phyloP scores from a whole-genome alignment of 2,797 vertebrate species.

The Chelidonichthys spinosus region DNA sequence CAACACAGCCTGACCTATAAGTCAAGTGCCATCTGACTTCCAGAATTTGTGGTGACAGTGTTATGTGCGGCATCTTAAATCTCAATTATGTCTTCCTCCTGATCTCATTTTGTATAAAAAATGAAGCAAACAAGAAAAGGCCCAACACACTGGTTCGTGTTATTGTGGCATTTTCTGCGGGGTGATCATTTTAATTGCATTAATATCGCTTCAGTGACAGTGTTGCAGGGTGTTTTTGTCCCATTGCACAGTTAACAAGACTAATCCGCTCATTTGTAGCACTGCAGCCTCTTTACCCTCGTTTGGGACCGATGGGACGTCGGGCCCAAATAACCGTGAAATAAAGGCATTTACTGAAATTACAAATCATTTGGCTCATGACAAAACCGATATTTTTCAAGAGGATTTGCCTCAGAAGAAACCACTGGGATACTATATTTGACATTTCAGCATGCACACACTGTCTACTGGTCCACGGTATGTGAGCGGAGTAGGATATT shows the following conservation, averaged over 20 bases:
- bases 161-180: constrained; percentile 59
- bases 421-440: background rate
- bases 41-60: constrained; percentile 3
- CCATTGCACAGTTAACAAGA: constrained; percentile 62
- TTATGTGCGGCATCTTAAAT: constrained; percentile 7
- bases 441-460: constrained; percentile 2
- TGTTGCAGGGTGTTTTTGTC: constrained; percentile 66
- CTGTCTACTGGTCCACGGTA: background rate
- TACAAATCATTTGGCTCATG: constrained; percentile 32
- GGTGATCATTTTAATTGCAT: constrained; percentile 70
- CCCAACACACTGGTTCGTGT: constrained; percentile 30
- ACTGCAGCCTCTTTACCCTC: constrained; percentile 13
- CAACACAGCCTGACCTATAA: constrained; percentile 29
- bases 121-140: background rate
- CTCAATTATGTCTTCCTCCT: background rate
- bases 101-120: no score
- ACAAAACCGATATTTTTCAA: constrained; percentile 6
- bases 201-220: constrained; percentile 64
- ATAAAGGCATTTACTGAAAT: constrained; percentile 36
- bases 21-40: constrained; percentile 25
- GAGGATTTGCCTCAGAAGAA: background rate
- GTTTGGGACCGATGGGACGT: constrained; percentile 13
- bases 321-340: constrained; percentile 47
- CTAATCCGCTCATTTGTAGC: constrained; percentile 50
- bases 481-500: background rate